These are phyloP conservation scores for Galbula dea DNA, from an alignment of 2,113 vertebrate genomes.

Conservation along the genomic window DNA sequence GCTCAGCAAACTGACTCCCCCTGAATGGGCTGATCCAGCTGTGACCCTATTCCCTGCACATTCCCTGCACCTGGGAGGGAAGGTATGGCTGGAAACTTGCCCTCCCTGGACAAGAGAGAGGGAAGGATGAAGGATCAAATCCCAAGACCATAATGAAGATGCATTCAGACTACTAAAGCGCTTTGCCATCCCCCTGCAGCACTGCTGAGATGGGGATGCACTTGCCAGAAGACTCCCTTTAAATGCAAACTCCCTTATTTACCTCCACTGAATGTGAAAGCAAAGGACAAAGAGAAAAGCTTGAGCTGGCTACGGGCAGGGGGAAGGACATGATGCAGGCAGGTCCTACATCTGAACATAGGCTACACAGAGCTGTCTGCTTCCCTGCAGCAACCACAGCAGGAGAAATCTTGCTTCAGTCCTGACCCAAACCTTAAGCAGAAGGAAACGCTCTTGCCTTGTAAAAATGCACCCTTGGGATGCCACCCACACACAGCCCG, in stretches of 20 bases:
- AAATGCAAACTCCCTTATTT: background rate
- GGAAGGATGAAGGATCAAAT: background rate
- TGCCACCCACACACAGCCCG: background rate
- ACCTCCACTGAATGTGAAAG: background rate
- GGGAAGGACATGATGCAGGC: background rate
- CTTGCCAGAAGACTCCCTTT: background rate
- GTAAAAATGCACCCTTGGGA: constrained; percentile 24
- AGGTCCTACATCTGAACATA: background rate
- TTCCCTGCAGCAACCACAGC: background rate
- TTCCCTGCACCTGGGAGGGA: background rate
- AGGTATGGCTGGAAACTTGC: background rate
- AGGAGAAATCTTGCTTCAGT: background rate
- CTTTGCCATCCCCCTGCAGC: background rate
- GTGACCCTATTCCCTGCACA: background rate
- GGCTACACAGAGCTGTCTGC: fast-evolving
- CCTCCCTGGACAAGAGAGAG: background rate
- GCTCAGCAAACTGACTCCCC: background rate
- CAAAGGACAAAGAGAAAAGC: background rate
- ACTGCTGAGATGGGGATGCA: background rate
- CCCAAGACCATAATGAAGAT: background rate
- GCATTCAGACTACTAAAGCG: background rate
- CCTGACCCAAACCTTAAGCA: background rate
- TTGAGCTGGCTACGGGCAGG: background rate
- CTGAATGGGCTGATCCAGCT: background rate
- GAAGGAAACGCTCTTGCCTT: background rate